Evolutionary conservation across 2,113 vertebrate genomes (phyloP).

Genomic region (Oryzias curvinotus): DNA sequence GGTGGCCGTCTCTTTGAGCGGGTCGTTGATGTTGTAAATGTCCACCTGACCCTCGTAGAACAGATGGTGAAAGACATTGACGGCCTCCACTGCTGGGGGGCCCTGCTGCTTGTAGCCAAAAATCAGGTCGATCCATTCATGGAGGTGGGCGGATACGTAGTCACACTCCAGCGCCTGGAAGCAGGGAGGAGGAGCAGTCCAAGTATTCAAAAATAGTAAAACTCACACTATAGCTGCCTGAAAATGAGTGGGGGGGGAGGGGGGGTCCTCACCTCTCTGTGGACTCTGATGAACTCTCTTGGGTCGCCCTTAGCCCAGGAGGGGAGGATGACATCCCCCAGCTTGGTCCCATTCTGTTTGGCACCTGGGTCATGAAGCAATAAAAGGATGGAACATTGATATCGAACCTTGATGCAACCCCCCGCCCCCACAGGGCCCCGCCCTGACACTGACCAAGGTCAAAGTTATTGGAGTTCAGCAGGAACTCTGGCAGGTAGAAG

Average conservation of each 20-base stretch:
- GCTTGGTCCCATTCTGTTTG: conserved; percentile 96
- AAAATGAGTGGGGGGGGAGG: fast-evolving
- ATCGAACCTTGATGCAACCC: background rate
- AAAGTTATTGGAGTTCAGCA: conserved; percentile 98
- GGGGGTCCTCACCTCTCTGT: conserved; percentile 84
- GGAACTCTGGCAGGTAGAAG: conserved; percentile 96
- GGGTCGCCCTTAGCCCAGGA: conserved; percentile 98
- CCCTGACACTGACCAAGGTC: conserved; percentile 83
- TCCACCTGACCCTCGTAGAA: conserved; percentile 99
- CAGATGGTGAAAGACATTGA: conserved; percentile 98
- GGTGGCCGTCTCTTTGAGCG: conserved; percentile 96
- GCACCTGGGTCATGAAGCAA: conserved; percentile 75
- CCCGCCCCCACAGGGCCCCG: background rate
- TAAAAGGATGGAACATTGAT: background rate
- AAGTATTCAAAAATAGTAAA: background rate
- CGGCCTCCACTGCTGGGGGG: conserved; percentile 92
- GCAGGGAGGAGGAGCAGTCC: background rate
- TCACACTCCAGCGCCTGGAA: conserved; percentile 95
- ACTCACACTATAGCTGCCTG: no score
- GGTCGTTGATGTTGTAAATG: conserved; percentile 99
- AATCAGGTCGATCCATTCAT: conserved; percentile 98
- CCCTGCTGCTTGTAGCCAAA: conserved; percentile 99
- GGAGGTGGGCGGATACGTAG: conserved; percentile 94
- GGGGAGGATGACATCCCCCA: conserved; percentile 93
- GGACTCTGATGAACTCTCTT: conserved; percentile 96